Percentiles rank a stretch among this genome's conserved stretches.
Evolutionary conservation across 2,113 vertebrate species (phyloP).

Genomic region (Campylomormyrus numenius): DNA sequence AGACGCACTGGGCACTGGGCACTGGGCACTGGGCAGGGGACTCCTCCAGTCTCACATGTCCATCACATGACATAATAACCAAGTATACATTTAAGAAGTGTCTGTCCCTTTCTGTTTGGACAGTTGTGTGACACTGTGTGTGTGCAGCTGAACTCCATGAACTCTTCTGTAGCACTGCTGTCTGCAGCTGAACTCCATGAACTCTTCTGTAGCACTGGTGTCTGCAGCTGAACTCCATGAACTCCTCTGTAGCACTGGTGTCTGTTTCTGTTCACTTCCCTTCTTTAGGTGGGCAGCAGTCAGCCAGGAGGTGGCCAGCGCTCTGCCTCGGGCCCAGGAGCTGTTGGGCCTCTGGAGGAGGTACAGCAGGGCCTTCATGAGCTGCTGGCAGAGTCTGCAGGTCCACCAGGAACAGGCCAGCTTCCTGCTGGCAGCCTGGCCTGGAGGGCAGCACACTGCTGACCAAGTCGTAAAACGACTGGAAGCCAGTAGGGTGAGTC

Average conservation of each 20-base stretch:
- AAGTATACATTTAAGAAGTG: not conserved
- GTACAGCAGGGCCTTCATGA: slow-evolving; percentile 40
- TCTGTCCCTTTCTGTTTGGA: not conserved
- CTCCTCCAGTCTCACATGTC: not conserved
- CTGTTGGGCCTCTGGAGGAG: slow-evolving; percentile 65
- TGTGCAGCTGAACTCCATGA: too few relatives aligned
- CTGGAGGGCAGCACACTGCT: slow-evolving; percentile 44
- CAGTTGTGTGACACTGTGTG: not conserved
- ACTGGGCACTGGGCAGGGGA: not conserved
- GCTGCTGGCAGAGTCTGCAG: slow-evolving; percentile 44
- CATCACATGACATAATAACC: not conserved
- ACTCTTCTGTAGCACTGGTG: too few relatives aligned
- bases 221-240: not conserved
- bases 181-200: too few relatives aligned
- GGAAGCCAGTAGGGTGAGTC: slow-evolving; percentile 55
- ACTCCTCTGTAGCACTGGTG: not conserved
- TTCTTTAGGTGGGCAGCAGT: slow-evolving; percentile 66
- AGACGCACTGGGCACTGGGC: not conserved
- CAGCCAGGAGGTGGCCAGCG: slow-evolving; percentile 57
- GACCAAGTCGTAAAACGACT: slow-evolving; percentile 38
- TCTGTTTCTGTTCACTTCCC: not conserved
- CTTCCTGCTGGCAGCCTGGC: slow-evolving; percentile 42
- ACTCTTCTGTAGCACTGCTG: too few relatives aligned
- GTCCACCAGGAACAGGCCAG: slow-evolving; percentile 55
- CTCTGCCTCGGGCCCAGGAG: slow-evolving; percentile 42